A percentile compares a stretch with the other conserved stretches of the same genome.
Evolutionary conservation across 35 echinoderm and acorn worm genomes (phyloP).

Genomic region (Acanthaster planci): DNA sequence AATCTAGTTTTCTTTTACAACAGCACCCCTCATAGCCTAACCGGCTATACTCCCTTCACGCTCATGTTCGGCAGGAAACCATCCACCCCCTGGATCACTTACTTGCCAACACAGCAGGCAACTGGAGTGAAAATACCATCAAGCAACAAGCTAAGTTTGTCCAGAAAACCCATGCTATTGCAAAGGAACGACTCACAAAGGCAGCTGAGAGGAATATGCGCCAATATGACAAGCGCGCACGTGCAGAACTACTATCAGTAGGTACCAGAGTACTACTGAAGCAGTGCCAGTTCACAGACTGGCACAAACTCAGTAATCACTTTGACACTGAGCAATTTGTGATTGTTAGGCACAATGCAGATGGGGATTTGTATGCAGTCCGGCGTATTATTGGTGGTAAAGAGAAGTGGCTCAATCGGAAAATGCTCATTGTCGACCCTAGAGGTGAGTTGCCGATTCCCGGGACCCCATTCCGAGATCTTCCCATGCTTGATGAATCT

Average conservation of each 20-base stretch:
- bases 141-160: slow-evolving; percentile 6
- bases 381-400: not conserved
- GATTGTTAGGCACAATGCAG: not conserved
- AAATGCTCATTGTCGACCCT: not conserved
- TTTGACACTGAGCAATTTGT: not conserved
- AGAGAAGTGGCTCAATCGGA: not conserved
- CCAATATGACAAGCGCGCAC: slow-evolving; percentile 25
- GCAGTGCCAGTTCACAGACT: too few species aligned
- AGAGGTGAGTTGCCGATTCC: not conserved
- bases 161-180: slow-evolving; percentile 12
- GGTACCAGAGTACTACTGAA: not conserved
- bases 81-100: slow-evolving; percentile 35
- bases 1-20: slow-evolving; percentile 66
- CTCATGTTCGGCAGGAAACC: slow-evolving; percentile 68
- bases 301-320: not conserved
- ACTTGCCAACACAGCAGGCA: not conserved
- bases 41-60: slow-evolving; percentile 14
- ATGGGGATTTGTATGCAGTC: not conserved
- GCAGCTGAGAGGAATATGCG: slow-evolving; percentile 8
- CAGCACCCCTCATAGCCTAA: slow-evolving; percentile 44
- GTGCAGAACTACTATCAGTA: slow-evolving; percentile 10
- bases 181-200: slow-evolving; percentile 1
- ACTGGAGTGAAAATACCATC: slow-evolving; percentile 20
- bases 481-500: not conserved
- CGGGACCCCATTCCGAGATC: not conserved